Percentiles rank a stretch among this genome's conserved stretches.
Evolutionary conservation across 2,113 vertebrate species (phyloP).

Genomic region (Sialia sialis): DNA sequence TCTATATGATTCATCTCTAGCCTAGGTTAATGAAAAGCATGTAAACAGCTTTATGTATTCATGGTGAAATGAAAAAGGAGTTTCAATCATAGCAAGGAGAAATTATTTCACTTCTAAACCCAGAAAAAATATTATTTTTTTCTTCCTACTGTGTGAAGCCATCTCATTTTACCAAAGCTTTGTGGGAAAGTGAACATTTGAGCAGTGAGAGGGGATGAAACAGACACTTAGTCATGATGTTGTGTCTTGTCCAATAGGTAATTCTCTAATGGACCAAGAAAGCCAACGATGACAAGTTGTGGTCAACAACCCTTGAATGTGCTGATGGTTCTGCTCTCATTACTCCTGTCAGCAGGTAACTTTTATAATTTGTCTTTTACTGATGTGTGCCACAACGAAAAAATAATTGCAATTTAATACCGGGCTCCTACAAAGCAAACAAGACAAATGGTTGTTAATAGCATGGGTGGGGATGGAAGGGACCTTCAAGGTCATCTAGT

Average conservation of each 20-base stretch:
- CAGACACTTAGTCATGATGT: neutral
- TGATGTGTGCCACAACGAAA: neutral
- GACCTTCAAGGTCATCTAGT: neutral
- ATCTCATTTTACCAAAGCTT: neutral
- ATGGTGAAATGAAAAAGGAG: neutral
- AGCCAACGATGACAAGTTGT: slow-evolving; percentile 94
- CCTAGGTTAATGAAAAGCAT: neutral
- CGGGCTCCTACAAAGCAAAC: neutral
- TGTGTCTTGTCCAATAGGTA: slow-evolving; percentile 60
- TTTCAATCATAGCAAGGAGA: neutral
- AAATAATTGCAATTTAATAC: neutral
- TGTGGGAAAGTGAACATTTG: neutral
- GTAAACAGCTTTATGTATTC: neutral
- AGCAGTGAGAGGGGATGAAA: neutral
- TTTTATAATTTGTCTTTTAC: neutral
- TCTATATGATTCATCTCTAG: neutral
- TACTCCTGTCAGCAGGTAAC: slow-evolving; percentile 90
- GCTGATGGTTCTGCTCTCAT: slow-evolving; percentile 83
- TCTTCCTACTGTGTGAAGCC: neutral
- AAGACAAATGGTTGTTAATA: neutral
- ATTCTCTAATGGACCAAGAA: slow-evolving; percentile 76
- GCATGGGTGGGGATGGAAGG: neutral
- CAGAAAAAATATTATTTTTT: neutral
- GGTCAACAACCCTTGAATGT: slow-evolving; percentile 87
- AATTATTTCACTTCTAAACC: neutral